Evolutionary conservation across 2,113 vertebrate genomes (phyloP), one percentile per base, ranked within the genome.

Genomic region (Montifringilla adamsi): DNA sequence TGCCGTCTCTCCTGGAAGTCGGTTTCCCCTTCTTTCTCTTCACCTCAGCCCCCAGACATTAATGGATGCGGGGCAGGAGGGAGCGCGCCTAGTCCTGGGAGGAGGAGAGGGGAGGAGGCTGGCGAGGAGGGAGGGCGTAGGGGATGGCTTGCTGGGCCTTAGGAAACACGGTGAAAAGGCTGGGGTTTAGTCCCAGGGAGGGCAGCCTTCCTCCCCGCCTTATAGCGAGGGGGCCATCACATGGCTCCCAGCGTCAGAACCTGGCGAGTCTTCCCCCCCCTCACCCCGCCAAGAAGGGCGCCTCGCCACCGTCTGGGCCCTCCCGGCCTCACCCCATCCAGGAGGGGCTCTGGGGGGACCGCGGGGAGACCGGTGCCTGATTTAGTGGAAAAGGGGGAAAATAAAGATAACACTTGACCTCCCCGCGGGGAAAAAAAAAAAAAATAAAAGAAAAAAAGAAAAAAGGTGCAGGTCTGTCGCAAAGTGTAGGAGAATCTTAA

Each of bases 141-240:
- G 66, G 76, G 68, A 53, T 9, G 83, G 64, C 79, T 74, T 31
- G 77, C 53, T 6, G 23, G 84, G 70, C 87, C 91, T 33, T 18
- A n/a, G 87, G 89, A 84, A 95, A 75, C 97, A 96, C 96, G 91
- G 96, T 92, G 77, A 82, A 95, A 95, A 97, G 97, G 97, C 97
- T 97, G 97, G 95, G 97, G 97, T 97, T 96, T 97, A 98, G 97
- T 98, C 98, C 98, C 90, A 95, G 92, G 98, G 97, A 98, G 98
- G 99, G 98, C 98, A 98, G 98, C 97, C 95, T 98, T 97, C 93
- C 55, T 87, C 80, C 73, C 31, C 14, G 77, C 96, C 98, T 98
- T 99, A 98, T 98, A 98, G 97, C 76, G 63, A 93, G 88, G 96
- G 93, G 90, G 46, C 75, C 97, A 92, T 99, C 99, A 99, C 99